Evolutionary conservation across 2,797 vertebrate species (phyloP).

Genomic region (Myotis daubentonii): DNA sequence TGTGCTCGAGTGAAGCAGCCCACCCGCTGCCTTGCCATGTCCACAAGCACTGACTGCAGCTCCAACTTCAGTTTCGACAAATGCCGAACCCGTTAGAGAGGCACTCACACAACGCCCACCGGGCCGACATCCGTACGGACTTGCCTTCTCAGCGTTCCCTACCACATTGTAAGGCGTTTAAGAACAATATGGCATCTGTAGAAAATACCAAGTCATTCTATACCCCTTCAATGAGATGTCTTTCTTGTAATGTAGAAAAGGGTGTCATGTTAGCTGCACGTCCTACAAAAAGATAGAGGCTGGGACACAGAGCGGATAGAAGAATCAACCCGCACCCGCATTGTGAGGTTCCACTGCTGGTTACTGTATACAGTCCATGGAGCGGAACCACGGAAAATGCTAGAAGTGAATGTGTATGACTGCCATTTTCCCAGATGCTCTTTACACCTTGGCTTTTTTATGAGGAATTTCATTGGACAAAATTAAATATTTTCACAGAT

Average conservation of each 20-base stretch:
- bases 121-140: rapidly evolving
- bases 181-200: not conserved
- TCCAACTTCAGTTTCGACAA: not conserved
- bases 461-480: constrained; percentile 12
- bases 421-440: not conserved
- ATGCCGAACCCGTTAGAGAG: not conserved
- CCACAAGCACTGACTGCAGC: rapidly evolving
- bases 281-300: not conserved
- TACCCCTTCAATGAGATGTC: not conserved
- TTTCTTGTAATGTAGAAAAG: not conserved
- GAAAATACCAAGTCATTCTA: not conserved
- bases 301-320: not conserved
- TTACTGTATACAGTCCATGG: not conserved
- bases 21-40: too few relatives aligned
- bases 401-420: not conserved
- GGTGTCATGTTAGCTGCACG: not conserved
- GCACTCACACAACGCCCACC: not conserved
- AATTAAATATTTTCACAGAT: not conserved
- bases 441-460: not conserved
- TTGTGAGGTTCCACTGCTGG: rapidly evolving
- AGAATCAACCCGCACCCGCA: not conserved
- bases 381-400: not conserved
- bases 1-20: not conserved
- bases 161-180: not conserved
- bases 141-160: not conserved